phyloP scores from a whole-genome alignment of 2,888 invertebrate genomes.

The Euspilapteryx auroguttella region DNA sequence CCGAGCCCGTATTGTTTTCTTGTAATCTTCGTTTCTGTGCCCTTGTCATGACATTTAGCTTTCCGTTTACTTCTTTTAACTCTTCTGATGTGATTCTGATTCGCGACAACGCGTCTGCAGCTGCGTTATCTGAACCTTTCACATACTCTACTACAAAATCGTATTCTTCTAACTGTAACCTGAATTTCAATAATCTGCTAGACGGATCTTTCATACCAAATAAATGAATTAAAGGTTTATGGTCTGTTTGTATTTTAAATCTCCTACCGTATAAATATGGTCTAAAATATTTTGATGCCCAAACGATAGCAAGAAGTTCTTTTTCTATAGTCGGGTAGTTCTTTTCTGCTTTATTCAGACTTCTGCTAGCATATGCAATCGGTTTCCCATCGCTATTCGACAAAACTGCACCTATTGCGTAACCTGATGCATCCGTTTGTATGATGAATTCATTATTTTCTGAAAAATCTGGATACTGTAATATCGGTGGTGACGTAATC shows the following conservation, averaged over 20 bases:
- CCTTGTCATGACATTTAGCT: constrained; percentile 7
- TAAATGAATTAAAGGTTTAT: background rate
- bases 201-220: constrained; percentile 1
- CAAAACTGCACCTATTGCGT: background rate
- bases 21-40: constrained; percentile 5
- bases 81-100: constrained; percentile 8
- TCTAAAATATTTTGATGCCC: background rate
- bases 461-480: constrained; percentile 1
- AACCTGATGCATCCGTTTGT: constrained; percentile 2
- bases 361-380: background rate
- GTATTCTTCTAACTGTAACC: constrained; percentile 4
- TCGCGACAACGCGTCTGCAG: constrained; percentile 9
- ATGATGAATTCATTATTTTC: background rate
- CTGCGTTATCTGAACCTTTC: constrained; percentile 8
- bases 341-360: background rate
- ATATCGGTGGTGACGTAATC: background rate
- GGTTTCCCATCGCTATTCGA: background rate
- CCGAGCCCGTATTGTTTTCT: background rate
- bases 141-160: constrained; percentile 7
- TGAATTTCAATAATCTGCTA: background rate
- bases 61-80: constrained; percentile 6
- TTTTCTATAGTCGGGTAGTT: background rate
- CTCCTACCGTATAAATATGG: background rate
- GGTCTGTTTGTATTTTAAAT: background rate
- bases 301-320: background rate